phyloP scores from a whole-genome alignment of 2,888 invertebrate genomes.

The Branchellion lobata region DNA sequence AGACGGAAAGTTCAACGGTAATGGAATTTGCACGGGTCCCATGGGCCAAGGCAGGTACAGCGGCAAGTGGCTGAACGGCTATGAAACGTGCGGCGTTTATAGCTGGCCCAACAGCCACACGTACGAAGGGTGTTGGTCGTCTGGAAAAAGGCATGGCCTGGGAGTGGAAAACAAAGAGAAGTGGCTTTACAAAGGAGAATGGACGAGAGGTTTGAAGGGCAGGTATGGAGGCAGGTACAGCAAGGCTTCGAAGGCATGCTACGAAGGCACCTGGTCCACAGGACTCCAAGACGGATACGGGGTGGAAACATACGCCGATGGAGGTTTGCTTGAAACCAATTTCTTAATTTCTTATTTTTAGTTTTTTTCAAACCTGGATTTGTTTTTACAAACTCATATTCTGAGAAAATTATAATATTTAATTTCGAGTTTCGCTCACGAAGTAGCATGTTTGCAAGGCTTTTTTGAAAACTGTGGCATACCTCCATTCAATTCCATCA shows the following conservation, averaged over 20 bases:
- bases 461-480: too few relatives aligned
- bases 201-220: constrained; percentile 97
- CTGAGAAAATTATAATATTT: too few relatives aligned
- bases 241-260: constrained; percentile 75
- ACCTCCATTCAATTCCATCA: too few relatives aligned
- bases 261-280: constrained; percentile 77
- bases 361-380: too few relatives aligned
- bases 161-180: constrained; percentile 95
- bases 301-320: constrained; percentile 97
- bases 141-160: constrained; percentile 94
- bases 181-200: constrained; percentile 96
- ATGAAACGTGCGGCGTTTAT: constrained; percentile 90
- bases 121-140: constrained; percentile 94
- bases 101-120: constrained; percentile 83
- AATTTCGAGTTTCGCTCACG: too few relatives aligned
- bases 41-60: constrained; percentile 98
- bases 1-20: constrained; percentile 97
- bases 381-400: too few relatives aligned
- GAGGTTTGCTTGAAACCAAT: constrained; percentile 76
- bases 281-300: constrained; percentile 99
- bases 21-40: constrained; percentile 82
- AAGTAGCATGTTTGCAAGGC: too few relatives aligned
- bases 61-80: constrained; percentile 98
- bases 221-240: constrained; percentile 96
- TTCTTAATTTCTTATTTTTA: too few relatives aligned